Percentiles rank a stretch among this genome's conserved stretches.
phyloP scores from a whole-genome alignment of 1,140 invertebrate genomes.

The Meteorus sp. region DNA sequence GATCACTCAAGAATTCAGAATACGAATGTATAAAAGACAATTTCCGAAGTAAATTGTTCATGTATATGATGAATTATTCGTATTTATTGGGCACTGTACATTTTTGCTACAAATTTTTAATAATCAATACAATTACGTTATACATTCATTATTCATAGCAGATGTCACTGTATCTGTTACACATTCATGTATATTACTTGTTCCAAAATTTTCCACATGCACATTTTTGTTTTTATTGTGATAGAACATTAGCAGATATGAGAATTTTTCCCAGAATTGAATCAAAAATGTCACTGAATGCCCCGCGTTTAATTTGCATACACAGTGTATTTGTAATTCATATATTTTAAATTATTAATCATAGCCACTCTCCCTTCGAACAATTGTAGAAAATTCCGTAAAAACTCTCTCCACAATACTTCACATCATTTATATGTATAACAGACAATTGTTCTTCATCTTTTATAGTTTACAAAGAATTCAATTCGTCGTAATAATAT shows the following conservation, averaged over 20 bases:
- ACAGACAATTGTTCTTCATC: conserved; percentile 8
- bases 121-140: conserved; percentile 33
- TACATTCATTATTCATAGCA: conserved; percentile 36
- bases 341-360: conserved; percentile 25
- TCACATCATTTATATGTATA: conserved; percentile 2
- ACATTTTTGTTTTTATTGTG: no score
- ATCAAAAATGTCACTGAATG: conserved; percentile 18
- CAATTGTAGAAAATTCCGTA: background rate
- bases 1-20: no score
- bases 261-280: no score
- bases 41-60: no score
- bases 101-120: conserved; percentile 53
- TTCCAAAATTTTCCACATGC: no score
- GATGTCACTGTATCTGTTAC: conserved; percentile 29
- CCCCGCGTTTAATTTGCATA: background rate
- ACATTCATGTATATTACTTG: conserved; percentile 20
- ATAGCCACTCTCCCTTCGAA: conserved; percentile 13
- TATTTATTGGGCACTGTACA: conserved; percentile 52
- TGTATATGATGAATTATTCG: conserved; percentile 50
- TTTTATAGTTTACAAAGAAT: background rate
- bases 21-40: no score
- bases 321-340: background rate
- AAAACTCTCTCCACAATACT: background rate
- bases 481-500: background rate
- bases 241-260: no score